phyloP scores from a whole-genome alignment of 1,140 invertebrate genomes.

The Eurosta solidaginis region DNA sequence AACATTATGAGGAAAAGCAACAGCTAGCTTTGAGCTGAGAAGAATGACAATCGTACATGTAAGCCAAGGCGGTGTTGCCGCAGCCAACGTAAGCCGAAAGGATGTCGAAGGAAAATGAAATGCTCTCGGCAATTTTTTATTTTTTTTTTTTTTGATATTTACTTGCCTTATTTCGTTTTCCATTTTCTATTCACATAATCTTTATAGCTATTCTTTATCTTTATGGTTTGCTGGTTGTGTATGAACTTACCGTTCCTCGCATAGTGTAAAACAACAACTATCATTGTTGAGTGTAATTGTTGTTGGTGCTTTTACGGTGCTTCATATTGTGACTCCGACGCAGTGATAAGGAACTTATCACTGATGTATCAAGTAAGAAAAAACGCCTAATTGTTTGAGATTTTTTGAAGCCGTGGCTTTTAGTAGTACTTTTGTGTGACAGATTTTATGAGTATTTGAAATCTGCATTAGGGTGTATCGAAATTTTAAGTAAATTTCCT shows the following conservation, averaged over 20 bases:
- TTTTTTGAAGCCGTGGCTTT: too few relatives aligned
- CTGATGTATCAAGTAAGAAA: not conserved
- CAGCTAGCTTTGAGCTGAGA: not conserved
- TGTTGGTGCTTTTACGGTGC: not conserved
- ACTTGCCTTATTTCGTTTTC: not conserved
- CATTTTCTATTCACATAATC: not conserved
- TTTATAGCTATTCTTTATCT: too few relatives aligned
- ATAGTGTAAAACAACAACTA: not conserved
- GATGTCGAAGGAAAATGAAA: not conserved
- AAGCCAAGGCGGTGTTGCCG: not conserved
- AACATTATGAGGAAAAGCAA: not conserved
- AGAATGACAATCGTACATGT: not conserved
- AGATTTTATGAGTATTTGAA: too few relatives aligned
- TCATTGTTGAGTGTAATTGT: not conserved
- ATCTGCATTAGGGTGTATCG: too few relatives aligned
- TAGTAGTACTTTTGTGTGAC: too few relatives aligned
- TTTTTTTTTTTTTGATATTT: constrained; percentile 2
- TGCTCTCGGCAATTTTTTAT: too few relatives aligned
- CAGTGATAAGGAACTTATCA: not conserved
- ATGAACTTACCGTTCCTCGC: not conserved
- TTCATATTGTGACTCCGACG: not conserved
- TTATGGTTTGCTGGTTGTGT: not conserved
- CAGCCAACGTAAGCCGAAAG: not conserved
- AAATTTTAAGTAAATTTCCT: too few relatives aligned
- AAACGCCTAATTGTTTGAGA: too few relatives aligned